These are phyloP conservation scores for Sylvilagus floridanus DNA, from an alignment of 2,797 vertebrate genomes.

Conservation along the genomic window DNA sequence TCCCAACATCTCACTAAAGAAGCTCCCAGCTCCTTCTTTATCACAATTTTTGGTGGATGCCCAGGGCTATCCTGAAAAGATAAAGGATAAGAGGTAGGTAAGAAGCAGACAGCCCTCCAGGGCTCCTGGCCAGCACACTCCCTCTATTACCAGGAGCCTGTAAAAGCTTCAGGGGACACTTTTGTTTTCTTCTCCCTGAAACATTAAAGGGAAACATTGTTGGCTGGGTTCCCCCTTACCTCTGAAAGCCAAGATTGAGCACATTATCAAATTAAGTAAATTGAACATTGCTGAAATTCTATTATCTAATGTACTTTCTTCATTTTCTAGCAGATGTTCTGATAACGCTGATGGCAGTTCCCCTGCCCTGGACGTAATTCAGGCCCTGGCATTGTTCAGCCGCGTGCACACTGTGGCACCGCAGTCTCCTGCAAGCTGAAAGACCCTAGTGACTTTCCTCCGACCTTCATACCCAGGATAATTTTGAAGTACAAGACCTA, in stretches of 20 bases:
- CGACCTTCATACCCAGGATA: not conserved
- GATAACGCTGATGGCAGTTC: not conserved
- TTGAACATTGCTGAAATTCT: not conserved
- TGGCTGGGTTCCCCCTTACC: not conserved
- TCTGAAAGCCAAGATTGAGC: not conserved
- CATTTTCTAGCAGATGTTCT: not conserved
- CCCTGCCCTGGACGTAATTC: not conserved
- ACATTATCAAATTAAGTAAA: not conserved
- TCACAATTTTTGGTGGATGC: not conserved
- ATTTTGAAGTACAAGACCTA: not conserved
- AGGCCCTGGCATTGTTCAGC: not conserved
- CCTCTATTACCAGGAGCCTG: not conserved
- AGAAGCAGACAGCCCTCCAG: not conserved
- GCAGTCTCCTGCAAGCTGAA: not conserved
- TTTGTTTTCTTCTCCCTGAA: not conserved
- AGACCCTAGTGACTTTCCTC: not conserved
- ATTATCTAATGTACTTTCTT: not conserved
- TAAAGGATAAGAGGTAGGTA: not conserved
- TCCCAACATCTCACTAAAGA: not conserved
- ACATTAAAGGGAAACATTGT: not conserved
- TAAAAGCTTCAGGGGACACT: not conserved
- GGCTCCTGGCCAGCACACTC: not conserved
- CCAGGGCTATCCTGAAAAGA: not conserved
- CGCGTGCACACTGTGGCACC: accelerated
- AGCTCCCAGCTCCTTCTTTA: slow-evolving; percentile 20